A percentile compares a stretch with the other conserved stretches of the same genome.
Conservation (phyloP, 1,140 invertebrate genomes). For the Cephus cinctus region DNA sequence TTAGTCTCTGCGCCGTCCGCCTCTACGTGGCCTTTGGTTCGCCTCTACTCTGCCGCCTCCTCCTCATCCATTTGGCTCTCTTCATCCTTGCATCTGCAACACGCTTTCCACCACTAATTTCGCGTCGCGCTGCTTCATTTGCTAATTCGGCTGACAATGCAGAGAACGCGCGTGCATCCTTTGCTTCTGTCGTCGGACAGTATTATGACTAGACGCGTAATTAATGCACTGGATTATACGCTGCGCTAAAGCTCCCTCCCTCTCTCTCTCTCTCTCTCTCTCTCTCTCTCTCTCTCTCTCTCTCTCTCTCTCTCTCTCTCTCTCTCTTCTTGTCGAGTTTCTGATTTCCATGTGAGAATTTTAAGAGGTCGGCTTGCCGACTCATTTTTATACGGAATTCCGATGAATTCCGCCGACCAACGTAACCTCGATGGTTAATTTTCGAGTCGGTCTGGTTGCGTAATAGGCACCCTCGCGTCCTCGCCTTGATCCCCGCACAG, state of each 20-base stretch:
- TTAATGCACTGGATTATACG: constrained; percentile 45
- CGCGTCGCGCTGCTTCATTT: constrained; percentile 31
- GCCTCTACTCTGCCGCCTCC: constrained; percentile 9
- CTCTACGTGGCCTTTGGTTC: constrained; percentile 10
- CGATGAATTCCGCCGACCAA: no score
- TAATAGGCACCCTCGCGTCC: no score
- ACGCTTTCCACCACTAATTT: constrained; percentile 21
- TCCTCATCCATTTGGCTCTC: constrained; percentile 4
- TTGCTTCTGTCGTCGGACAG: constrained; percentile 25
- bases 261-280: constrained; percentile 1
- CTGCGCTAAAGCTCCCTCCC: constrained; percentile 6
- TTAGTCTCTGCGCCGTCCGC: constrained; percentile 25
- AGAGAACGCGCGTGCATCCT: neutral
- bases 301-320: constrained; percentile 3
- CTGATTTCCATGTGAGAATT: no score
- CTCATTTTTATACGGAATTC: no score
- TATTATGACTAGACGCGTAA: constrained; percentile 52
- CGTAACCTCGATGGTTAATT: no score
- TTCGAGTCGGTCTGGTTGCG: no score
- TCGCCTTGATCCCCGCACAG: no score
- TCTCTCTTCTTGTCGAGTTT: no score
- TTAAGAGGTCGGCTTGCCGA: no score
- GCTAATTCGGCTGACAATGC: constrained; percentile 23
- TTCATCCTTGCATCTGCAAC: constrained; percentile 21
- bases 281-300: neutral